Conservation (phyloP, 2,888 invertebrate genomes). For the Cryptus viduatorius region DNA sequence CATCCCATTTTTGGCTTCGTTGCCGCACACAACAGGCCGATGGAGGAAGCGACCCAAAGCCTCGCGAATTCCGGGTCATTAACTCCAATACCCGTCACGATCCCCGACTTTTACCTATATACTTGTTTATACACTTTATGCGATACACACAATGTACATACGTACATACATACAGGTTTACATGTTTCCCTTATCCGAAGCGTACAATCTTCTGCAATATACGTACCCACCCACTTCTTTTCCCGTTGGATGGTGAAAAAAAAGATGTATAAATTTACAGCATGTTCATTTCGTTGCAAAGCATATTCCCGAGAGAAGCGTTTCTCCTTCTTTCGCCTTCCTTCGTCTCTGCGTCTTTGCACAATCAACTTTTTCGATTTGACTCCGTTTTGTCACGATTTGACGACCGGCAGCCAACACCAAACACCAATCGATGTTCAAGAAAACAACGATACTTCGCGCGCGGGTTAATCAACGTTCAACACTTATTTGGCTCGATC, state of each 20-base stretch:
- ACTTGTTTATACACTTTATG: not conserved
- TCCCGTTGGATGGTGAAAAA: slow-evolving; percentile 47
- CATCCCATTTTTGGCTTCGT: slow-evolving; percentile 44
- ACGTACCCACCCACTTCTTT: slow-evolving; percentile 59
- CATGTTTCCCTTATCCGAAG: not conserved
- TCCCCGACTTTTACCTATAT: not conserved
- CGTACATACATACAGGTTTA: not conserved
- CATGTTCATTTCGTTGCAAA: slow-evolving; percentile 45
- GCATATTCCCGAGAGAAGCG: slow-evolving; percentile 41
- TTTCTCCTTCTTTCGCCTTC: not conserved
- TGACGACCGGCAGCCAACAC: slow-evolving; percentile 14
- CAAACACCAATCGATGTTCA: not conserved
- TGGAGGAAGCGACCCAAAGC: slow-evolving; percentile 31
- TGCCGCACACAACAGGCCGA: slow-evolving; percentile 4
- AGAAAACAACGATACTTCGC: not conserved
- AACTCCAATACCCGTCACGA: slow-evolving; percentile 38
- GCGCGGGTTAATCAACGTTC: slow-evolving; percentile 3
- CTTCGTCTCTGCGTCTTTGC: slow-evolving; percentile 15
- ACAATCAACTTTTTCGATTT: not conserved
- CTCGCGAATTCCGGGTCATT: slow-evolving; percentile 59
- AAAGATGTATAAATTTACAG: slow-evolving; percentile 47
- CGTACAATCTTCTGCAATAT: not conserved
- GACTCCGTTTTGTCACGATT: not conserved
- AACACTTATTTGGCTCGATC: not conserved
- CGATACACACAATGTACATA: not conserved